Evolutionary conservation across 2,113 vertebrate species (phyloP).

Genomic region (Panthera uncia): DNA sequence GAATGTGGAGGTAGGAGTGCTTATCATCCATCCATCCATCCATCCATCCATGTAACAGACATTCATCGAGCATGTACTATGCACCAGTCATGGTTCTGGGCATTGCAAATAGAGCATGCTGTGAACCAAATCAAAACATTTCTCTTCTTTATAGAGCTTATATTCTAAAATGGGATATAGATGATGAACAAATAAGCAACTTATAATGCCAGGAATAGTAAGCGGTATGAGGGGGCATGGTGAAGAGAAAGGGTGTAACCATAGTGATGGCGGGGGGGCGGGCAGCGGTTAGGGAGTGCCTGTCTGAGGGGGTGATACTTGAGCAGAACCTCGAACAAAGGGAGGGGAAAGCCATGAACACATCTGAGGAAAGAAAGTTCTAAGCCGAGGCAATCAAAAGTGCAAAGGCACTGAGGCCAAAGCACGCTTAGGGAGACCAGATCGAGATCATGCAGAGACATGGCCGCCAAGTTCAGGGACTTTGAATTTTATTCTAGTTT

Average conservation of each 20-base stretch:
- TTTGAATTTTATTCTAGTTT: neutral
- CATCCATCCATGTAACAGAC: neutral
- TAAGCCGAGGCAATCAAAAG: neutral
- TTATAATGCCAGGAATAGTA: neutral
- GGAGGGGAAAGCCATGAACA: neutral
- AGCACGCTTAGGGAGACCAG: neutral
- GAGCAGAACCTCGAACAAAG: neutral
- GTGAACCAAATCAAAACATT: neutral
- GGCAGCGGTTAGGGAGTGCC: neutral
- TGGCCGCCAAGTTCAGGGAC: neutral
- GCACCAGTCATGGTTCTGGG: neutral
- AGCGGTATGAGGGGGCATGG: neutral
- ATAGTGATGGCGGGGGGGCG: rapidly evolving
- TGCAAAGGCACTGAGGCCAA: neutral
- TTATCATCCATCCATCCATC: neutral
- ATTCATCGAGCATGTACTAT: neutral
- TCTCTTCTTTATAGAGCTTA: neutral
- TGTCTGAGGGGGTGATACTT: neutral
- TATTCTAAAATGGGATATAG: neutral
- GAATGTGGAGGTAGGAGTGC: rapidly evolving
- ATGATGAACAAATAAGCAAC: neutral
- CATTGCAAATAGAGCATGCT: neutral
- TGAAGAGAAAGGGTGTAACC: neutral
- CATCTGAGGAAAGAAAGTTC: neutral
- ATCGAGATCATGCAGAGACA: neutral